These are phyloP conservation scores for Cariama cristata DNA, from an alignment of 2,113 vertebrate species.

Conservation along the genomic window DNA sequence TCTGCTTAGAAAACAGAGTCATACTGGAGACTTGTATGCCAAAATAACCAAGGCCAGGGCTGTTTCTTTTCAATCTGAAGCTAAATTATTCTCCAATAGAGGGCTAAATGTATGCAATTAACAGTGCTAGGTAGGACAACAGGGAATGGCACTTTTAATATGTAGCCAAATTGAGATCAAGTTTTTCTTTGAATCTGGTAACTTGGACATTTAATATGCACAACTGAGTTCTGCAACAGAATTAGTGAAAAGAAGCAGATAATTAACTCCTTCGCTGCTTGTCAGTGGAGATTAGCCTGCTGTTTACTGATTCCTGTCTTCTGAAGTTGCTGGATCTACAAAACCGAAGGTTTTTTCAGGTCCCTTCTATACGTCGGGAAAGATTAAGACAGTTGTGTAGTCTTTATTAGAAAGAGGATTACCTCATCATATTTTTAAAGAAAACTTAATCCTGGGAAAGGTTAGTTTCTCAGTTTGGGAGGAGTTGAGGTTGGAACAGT, in stretches of 20 bases:
- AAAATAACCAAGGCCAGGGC: conserved; percentile 83
- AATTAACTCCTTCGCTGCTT: conserved; percentile 40
- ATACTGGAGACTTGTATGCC: conserved; percentile 89
- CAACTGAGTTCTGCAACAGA: not conserved
- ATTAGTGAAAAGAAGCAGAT: conserved; percentile 23
- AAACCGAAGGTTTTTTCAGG: not conserved
- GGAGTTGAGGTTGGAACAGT: not conserved
- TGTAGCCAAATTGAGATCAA: conserved; percentile 78
- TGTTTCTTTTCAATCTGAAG: conserved; percentile 90
- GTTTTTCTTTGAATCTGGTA: conserved; percentile 64
- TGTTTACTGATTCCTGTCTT: not conserved
- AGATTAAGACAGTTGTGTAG: not conserved
- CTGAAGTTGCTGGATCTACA: not conserved
- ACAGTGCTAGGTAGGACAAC: conserved; percentile 79
- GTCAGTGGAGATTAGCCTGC: not conserved
- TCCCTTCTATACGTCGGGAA: not conserved
- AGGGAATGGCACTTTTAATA: conserved; percentile 75
- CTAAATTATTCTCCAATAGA: conserved; percentile 87
- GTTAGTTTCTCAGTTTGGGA: not conserved
- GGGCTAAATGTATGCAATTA: conserved; percentile 88
- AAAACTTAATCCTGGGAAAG: not conserved
- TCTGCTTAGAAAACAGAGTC: conserved; percentile 97
- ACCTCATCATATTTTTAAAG: not conserved
- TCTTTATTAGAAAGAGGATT: not conserved
- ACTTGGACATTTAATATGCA: conserved; percentile 60